A percentile compares a stretch with the other conserved stretches of the same genome.
These are phyloP conservation scores for Paragorgia papillata DNA, from an alignment of 92 coral and sea anemone species.

Conservation along the genomic window DNA sequence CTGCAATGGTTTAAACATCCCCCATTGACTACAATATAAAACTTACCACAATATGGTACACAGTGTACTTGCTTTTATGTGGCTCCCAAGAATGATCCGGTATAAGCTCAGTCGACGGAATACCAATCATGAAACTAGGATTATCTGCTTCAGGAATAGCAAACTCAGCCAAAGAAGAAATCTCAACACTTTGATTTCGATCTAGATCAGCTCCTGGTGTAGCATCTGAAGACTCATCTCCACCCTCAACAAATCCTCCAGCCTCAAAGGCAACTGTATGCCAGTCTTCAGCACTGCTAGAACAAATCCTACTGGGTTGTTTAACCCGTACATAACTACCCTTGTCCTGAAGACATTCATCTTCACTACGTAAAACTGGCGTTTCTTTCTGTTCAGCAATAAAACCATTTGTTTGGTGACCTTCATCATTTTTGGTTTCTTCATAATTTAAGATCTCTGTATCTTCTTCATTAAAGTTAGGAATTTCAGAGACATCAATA, in stretches of 20 bases:
- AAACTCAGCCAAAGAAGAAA: slow-evolving; percentile 25
- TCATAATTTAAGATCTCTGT: neutral
- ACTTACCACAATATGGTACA: slow-evolving; percentile 83
- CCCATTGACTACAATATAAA: neutral
- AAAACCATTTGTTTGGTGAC: neutral
- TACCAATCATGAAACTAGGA: slow-evolving; percentile 80
- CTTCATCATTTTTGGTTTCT: neutral
- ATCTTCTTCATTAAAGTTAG: neutral
- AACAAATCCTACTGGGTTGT: neutral
- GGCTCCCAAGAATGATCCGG: slow-evolving; percentile 82
- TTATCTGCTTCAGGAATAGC: slow-evolving; percentile 25
- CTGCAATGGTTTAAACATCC: too few species aligned
- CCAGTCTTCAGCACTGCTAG: slow-evolving; percentile 34
- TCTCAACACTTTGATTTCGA: slow-evolving; percentile 7
- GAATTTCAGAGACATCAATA: neutral
- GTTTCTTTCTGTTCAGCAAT: neutral
- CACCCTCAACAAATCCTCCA: neutral
- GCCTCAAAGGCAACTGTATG: slow-evolving; percentile 11
- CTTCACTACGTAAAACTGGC: neutral
- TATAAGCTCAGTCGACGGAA: slow-evolving; percentile 74
- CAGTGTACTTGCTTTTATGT: slow-evolving; percentile 81
- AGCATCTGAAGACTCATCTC: neutral
- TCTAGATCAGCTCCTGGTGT: neutral
- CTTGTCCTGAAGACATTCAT: neutral
- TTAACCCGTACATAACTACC: neutral